Percentiles rank a stretch among this genome's conserved stretches.
Conservation (phyloP, 2,888 invertebrate species). For the Pyrrhia umbra region DNA sequence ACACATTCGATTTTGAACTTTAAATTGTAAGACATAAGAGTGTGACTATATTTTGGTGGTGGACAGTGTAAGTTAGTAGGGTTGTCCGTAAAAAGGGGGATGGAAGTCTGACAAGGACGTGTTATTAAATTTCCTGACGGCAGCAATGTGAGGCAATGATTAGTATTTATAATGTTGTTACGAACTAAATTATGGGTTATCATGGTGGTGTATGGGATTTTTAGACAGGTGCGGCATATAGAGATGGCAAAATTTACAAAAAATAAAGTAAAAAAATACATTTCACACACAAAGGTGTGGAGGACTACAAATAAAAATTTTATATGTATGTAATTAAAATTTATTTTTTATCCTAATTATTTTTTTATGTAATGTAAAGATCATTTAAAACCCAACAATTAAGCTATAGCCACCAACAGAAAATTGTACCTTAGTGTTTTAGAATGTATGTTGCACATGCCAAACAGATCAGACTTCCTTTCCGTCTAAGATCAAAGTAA, state of each 20-base stretch:
- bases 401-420: no score
- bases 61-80: conserved; percentile 56
- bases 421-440: no score
- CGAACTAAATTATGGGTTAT: conserved; percentile 64
- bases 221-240: conserved; percentile 62
- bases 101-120: conserved; percentile 80
- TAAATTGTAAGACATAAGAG: conserved; percentile 22
- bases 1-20: conserved; percentile 49
- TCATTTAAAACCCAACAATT: no score
- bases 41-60: neutral
- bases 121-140: conserved; percentile 87
- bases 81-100: conserved; percentile 70
- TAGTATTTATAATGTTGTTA: conserved; percentile 76
- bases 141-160: conserved; percentile 80
- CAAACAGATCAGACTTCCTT: no score
- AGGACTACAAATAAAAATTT: no score
- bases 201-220: conserved; percentile 64
- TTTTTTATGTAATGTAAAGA: no score
- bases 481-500: neutral
- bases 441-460: no score
- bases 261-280: no score
- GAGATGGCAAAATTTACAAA: no score
- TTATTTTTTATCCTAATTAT: no score
- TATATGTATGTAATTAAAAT: no score
- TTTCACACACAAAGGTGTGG: no score